Conservation (phyloP, 2,113 vertebrate genomes). For the Otus sunia region DNA sequence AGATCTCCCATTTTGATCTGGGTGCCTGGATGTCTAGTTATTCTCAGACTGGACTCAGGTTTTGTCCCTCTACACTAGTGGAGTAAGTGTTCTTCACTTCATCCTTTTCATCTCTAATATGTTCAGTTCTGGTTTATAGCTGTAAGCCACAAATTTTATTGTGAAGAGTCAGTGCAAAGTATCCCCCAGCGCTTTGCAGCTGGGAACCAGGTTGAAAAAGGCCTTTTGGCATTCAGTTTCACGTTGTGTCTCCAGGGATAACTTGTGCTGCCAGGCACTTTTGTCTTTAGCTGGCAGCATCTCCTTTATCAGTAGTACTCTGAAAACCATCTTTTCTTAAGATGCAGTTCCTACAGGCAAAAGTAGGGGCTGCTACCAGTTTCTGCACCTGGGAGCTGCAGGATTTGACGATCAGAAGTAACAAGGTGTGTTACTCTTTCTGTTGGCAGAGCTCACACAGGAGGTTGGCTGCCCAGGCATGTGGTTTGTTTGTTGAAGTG, state of each 20-base stretch:
- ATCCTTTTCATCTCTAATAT: not conserved
- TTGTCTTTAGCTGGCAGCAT: not conserved
- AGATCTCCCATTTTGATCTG: not conserved
- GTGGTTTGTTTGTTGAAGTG: slow-evolving; percentile 90
- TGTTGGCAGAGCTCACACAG: slow-evolving; percentile 77
- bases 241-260: not conserved
- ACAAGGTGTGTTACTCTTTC: not conserved
- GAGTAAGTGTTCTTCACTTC: not conserved
- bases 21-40: not conserved
- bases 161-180: not conserved
- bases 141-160: not conserved
- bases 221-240: not conserved
- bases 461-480: slow-evolving; percentile 86
- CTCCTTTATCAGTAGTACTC: not conserved
- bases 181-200: not conserved
- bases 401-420: not conserved
- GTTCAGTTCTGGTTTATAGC: not conserved
- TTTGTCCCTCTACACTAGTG: not conserved
- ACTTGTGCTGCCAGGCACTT: not conserved
- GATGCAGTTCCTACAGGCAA: not conserved
- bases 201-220: not conserved
- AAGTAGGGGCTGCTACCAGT: not conserved
- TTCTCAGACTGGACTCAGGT: not conserved
- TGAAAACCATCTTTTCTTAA: not conserved
- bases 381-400: not conserved